Percentiles rank a stretch among this genome's conserved stretches.
Conservation (phyloP, 2,888 invertebrate genomes). For the Sphaerophoria taeniata region DNA sequence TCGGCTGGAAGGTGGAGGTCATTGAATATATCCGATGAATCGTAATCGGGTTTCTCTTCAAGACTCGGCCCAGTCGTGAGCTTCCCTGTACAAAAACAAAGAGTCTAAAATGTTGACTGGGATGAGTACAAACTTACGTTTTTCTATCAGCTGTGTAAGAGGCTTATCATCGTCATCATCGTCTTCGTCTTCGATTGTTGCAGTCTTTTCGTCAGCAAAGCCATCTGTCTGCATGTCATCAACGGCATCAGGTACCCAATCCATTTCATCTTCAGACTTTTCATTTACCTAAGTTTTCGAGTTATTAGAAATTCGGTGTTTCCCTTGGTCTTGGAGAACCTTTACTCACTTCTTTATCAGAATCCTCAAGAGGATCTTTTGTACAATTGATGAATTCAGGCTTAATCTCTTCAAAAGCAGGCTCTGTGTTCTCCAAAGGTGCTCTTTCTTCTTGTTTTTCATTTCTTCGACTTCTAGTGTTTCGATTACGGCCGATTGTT, state of each 20-base stretch:
- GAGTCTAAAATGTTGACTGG: no score
- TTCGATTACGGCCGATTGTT: conserved; percentile 38
- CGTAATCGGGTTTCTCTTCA: conserved; percentile 4
- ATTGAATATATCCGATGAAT: conserved; percentile 60
- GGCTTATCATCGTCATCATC: conserved; percentile 74
- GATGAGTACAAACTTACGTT: conserved; percentile 47
- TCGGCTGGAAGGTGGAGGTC: conserved; percentile 50
- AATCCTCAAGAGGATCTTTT: conserved; percentile 76
- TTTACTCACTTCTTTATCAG: conserved; percentile 71
- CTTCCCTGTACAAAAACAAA: no score
- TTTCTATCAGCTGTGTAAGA: conserved; percentile 68
- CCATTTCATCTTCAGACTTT: conserved; percentile 67
- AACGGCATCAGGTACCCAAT: conserved; percentile 43
- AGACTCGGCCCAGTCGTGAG: neutral
- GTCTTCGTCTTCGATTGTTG: conserved; percentile 56
- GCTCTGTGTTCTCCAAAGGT: conserved; percentile 22
- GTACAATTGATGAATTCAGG: conserved; percentile 59
- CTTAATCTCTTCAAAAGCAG: conserved; percentile 62
- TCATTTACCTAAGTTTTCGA: conserved; percentile 33
- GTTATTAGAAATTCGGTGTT: neutral
- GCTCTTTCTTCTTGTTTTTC: conserved; percentile 23
- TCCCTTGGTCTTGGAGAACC: neutral
- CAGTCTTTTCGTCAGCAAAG: conserved; percentile 32
- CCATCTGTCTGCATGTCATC: conserved; percentile 49
- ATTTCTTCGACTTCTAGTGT: conserved; percentile 46